Percentiles rank a stretch among this genome's conserved stretches.
These are phyloP conservation scores for Anolis apletophallus DNA, from an alignment of 2,797 vertebrate genomes.

Conservation along the genomic window DNA sequence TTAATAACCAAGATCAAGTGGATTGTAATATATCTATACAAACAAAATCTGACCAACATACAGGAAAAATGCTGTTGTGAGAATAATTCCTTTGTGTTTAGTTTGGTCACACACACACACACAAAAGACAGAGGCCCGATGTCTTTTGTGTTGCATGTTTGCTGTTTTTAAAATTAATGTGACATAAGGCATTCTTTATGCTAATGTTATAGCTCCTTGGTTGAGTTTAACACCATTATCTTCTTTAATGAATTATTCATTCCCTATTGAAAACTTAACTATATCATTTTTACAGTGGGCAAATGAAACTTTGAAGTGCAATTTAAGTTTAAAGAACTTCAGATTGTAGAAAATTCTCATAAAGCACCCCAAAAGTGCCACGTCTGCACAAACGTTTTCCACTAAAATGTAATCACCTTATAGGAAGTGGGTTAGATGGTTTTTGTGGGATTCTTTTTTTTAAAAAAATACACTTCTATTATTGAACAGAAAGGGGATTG, in stretches of 20 bases:
- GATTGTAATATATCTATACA: constrained; percentile 58
- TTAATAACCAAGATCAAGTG: constrained; percentile 74
- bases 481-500: constrained; percentile 29
- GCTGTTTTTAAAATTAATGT: constrained; percentile 81
- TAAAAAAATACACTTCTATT: constrained; percentile 57
- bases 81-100: constrained; percentile 75
- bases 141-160: constrained; percentile 75
- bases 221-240: constrained; percentile 78
- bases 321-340: constrained; percentile 80
- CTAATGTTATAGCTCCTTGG: constrained; percentile 81
- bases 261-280: constrained; percentile 79
- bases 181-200: constrained; percentile 79
- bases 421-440: constrained; percentile 42
- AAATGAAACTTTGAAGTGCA: constrained; percentile 82
- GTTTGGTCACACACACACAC: constrained; percentile 48
- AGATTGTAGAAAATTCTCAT: constrained; percentile 71
- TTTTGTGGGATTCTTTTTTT: constrained; percentile 14
- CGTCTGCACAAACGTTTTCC: constrained; percentile 58
- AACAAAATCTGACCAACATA: constrained; percentile 62
- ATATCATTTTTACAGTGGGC: constrained; percentile 80
- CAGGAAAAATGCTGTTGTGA: constrained; percentile 66
- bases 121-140: constrained; percentile 60
- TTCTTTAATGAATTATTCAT: constrained; percentile 83
- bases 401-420: constrained; percentile 58
- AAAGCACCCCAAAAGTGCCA: constrained; percentile 74